Evolutionary conservation across 2,797 vertebrate genomes (phyloP).

Genomic region (Oreortyx pictus): DNA sequence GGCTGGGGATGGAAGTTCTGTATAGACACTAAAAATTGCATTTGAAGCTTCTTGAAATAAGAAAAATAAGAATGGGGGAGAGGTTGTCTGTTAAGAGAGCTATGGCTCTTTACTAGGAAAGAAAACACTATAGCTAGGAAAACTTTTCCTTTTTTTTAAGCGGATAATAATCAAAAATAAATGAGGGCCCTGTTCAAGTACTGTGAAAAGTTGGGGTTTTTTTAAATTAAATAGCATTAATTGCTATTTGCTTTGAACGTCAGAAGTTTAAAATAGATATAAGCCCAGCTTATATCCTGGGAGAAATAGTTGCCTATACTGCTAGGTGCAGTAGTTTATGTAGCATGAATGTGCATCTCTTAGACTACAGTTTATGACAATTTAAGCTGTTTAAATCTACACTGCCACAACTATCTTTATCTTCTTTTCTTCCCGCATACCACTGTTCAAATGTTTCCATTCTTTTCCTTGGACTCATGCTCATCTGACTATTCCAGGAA

Average conservation of each 20-base stretch:
- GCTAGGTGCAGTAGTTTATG: neutral
- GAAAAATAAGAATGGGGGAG: neutral
- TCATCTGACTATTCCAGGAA: neutral
- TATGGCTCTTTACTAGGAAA: neutral
- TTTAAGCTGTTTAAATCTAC: neutral
- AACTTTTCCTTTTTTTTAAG: neutral
- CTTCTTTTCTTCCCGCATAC: neutral
- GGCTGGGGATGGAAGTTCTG: neutral
- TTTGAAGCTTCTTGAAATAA: neutral
- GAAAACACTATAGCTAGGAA: neutral
- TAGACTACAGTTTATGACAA: neutral
- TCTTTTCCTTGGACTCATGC: constrained; percentile 11
- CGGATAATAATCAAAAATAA: neutral
- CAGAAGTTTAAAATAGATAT: neutral
- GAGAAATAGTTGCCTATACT: neutral
- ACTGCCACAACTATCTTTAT: neutral
- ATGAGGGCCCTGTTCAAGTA: neutral
- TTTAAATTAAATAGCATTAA: neutral
- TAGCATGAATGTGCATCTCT: neutral
- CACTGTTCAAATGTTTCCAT: neutral
- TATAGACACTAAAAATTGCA: neutral
- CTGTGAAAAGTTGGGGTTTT: neutral
- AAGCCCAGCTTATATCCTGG: neutral
- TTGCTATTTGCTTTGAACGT: neutral
- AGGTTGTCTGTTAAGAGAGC: neutral